Conservation (phyloP, 2,797 vertebrate genomes). For the Poliocrania exsul region DNA sequence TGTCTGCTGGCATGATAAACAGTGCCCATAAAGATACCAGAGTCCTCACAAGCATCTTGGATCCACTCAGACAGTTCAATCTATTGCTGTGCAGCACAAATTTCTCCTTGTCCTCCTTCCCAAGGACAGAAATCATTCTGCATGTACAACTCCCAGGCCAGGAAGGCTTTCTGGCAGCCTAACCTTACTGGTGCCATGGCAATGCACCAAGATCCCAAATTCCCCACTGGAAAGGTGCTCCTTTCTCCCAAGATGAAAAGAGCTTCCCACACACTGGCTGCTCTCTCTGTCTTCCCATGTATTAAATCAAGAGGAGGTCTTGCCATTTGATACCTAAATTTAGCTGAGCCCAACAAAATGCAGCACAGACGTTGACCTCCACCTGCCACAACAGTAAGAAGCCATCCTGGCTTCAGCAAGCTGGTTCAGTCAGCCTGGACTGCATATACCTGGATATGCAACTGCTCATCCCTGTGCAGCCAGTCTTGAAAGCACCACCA, state of each 20-base stretch:
- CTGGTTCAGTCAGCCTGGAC: not conserved
- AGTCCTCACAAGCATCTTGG: not conserved
- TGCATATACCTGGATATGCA: not conserved
- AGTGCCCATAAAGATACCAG: not conserved
- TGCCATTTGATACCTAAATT: not conserved
- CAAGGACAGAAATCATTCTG: not conserved
- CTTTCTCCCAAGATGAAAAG: not conserved
- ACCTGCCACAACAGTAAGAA: not conserved
- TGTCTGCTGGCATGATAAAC: not conserved
- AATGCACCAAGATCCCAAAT: not conserved
- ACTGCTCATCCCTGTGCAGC: not conserved
- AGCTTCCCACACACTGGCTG: not conserved
- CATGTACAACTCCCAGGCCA: not conserved
- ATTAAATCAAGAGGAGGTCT: not conserved
- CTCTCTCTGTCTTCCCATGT: not conserved
- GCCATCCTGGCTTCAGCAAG: not conserved
- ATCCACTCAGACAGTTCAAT: not conserved
- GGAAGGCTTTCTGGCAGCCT: not conserved
- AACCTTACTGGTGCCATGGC: not conserved
- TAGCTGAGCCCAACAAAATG: not conserved
- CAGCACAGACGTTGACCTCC: not conserved
- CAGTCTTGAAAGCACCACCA: not conserved
- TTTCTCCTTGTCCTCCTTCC: not conserved
- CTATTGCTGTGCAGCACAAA: not conserved
- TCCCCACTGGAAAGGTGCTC: not conserved